These are phyloP conservation scores for Pogonophryne albipinna DNA, from an alignment of 2,797 vertebrate genomes.

Conservation along the genomic window DNA sequence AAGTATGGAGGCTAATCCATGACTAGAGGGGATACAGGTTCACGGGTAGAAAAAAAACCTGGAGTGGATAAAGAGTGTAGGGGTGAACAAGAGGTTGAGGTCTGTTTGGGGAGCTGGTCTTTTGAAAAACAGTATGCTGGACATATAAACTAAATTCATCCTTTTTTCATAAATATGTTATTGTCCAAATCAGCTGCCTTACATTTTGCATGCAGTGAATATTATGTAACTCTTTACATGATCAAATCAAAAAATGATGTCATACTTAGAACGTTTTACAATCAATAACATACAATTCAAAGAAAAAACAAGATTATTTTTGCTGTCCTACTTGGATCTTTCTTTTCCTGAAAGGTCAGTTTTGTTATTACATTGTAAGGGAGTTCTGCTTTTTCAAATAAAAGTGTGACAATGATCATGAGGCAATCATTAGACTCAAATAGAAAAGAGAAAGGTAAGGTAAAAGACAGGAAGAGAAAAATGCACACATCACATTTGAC, in stretches of 20 bases:
- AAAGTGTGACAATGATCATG: conserved; percentile 52
- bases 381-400: conserved; percentile 45
- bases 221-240: not conserved
- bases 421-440: conserved; percentile 61
- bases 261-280: conserved; percentile 11
- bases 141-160: conserved; percentile 17
- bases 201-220: not conserved
- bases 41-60: conserved; percentile 53
- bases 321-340: conserved; percentile 28
- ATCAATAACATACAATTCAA: conserved; percentile 39
- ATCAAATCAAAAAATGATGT: conserved; percentile 16
- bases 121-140: conserved; percentile 18
- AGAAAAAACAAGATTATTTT: conserved; percentile 9
- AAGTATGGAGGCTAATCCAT: conserved; percentile 73
- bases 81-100: conserved; percentile 39
- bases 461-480: conserved; percentile 26
- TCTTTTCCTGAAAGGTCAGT: conserved; percentile 39
- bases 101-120: conserved; percentile 29
- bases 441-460: conserved; percentile 51
- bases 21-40: conserved; percentile 73
- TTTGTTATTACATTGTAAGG: conserved; percentile 47
- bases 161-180: conserved; percentile 11
- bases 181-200: not conserved
- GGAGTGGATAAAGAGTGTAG: conserved; percentile 65
- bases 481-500: conserved; percentile 82